These are phyloP conservation scores for Nemapogon koenigi DNA, from an alignment of 2,888 invertebrate species.

Conservation along the genomic window DNA sequence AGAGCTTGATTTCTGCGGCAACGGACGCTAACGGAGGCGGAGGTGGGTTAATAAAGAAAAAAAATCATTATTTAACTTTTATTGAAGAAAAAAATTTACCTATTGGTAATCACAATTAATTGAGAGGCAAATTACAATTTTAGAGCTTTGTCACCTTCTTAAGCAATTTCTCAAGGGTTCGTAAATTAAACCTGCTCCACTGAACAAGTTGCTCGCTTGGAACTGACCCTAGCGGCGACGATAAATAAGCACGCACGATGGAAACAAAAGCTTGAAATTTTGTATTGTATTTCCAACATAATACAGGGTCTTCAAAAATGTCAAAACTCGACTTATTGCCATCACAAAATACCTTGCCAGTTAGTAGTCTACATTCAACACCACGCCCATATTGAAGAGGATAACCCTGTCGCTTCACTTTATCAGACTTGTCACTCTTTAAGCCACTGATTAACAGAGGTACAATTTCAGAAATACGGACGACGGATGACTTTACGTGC, in stretches of 20 bases:
- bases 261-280: conserved; percentile 8
- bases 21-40: too few species aligned
- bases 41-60: background rate
- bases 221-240: conserved; percentile 9
- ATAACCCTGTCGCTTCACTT: too few species aligned
- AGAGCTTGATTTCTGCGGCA: too few species aligned
- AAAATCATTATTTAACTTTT: background rate
- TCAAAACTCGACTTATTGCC: too few species aligned
- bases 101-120: background rate
- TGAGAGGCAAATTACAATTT: conserved; percentile 1
- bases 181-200: conserved; percentile 12
- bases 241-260: conserved; percentile 7
- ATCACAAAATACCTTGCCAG: too few species aligned
- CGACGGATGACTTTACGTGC: too few species aligned
- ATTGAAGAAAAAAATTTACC: background rate
- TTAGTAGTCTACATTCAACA: too few species aligned
- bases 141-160: background rate
- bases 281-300: conserved; percentile 14
- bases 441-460: too few species aligned
- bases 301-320: conserved; percentile 14
- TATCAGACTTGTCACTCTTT: too few species aligned
- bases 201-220: conserved; percentile 14
- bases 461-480: too few species aligned
- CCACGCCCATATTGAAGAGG: too few species aligned
- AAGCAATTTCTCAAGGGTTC: conserved; percentile 1